phyloP scores from a whole-genome alignment of 2,888 invertebrate genomes.

The Ophion slaviceki region DNA sequence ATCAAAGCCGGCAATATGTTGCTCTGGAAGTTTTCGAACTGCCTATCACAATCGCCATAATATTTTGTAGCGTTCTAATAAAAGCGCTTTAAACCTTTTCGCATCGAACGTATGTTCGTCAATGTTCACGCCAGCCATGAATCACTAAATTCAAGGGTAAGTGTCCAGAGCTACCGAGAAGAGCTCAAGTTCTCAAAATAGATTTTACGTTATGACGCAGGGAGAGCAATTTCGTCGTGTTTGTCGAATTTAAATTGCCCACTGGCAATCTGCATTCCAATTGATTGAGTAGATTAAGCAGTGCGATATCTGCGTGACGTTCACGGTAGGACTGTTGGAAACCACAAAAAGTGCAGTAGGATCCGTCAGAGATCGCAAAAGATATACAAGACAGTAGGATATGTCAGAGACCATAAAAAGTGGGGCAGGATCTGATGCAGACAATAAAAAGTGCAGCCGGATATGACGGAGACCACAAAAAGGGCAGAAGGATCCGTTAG shows the following conservation, averaged over 20 bases:
- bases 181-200: conserved; percentile 34
- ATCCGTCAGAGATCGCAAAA: no score
- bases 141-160: conserved; percentile 41
- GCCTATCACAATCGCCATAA: no score
- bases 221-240: not conserved
- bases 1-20: no score
- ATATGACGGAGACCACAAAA: not conserved
- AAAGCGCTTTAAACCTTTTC: not conserved
- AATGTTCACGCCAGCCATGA: not conserved
- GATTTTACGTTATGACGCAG: conserved; percentile 8
- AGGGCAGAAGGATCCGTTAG: no score
- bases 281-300: conserved; percentile 4
- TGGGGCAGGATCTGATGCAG: no score
- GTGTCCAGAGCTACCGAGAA: not conserved
- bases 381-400: no score
- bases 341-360: not conserved
- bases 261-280: conserved; percentile 38
- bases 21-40: no score
- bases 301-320: not conserved
- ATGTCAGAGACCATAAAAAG: no score
- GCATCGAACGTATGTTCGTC: not conserved
- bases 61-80: no score
- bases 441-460: not conserved
- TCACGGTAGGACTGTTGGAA: not conserved
- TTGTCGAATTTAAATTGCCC: not conserved